These are phyloP conservation scores for Acomys russatus DNA, from an alignment of 2,797 vertebrate genomes.

Conservation along the genomic window DNA sequence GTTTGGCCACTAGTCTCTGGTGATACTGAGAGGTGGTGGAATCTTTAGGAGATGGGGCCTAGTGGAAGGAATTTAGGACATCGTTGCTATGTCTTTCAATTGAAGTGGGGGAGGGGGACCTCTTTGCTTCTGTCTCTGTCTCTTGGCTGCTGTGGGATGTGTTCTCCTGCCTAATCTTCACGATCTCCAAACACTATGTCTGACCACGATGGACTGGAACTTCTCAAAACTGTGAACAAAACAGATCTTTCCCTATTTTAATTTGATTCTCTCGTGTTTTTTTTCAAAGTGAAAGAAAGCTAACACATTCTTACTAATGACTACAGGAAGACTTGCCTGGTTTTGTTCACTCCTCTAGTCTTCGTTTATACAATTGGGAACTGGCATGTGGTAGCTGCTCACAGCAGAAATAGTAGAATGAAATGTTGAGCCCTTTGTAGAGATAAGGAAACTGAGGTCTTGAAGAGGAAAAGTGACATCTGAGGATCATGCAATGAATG, in stretches of 20 bases:
- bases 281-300: neutral
- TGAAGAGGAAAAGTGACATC: neutral
- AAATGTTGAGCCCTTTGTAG: neutral
- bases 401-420: neutral
- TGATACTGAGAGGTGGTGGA: neutral
- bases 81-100: neutral
- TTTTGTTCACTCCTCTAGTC: neutral
- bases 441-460: slow-evolving; percentile 17
- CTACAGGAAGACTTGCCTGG: neutral
- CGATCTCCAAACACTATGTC: neutral
- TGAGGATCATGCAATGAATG: neutral
- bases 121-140: neutral
- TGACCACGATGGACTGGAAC: neutral
- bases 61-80: neutral
- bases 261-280: neutral
- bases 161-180: neutral
- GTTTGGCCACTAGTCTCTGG: neutral
- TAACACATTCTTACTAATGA: neutral
- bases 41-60: neutral
- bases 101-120: too few species aligned
- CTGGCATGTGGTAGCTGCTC: neutral
- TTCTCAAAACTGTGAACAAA: neutral
- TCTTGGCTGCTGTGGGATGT: neutral
- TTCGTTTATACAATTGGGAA: neutral
- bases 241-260: neutral